A percentile compares a stretch with the other conserved stretches of the same genome.
These are phyloP conservation scores for Cryptus viduatorius DNA, from an alignment of 2,888 invertebrate genomes.

Conservation along the genomic window DNA sequence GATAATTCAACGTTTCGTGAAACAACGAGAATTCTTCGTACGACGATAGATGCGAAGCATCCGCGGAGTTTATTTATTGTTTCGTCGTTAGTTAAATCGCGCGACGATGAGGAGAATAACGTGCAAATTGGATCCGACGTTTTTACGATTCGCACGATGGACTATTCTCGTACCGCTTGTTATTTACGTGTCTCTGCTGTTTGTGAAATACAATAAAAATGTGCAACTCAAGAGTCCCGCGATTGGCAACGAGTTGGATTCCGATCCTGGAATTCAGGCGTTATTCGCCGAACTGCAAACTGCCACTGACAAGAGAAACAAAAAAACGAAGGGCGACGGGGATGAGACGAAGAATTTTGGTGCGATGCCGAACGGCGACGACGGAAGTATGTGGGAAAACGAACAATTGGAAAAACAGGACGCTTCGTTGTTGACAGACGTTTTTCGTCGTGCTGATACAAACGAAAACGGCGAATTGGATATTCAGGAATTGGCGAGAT, in stretches of 20 bases:
- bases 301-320: slow-evolving; percentile 68
- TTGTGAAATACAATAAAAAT: slow-evolving; percentile 78
- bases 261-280: slow-evolving; percentile 72
- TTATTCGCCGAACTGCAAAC: slow-evolving; percentile 78
- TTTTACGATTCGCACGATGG: slow-evolving; percentile 77
- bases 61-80: too few species aligned
- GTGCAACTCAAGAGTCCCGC: slow-evolving; percentile 77
- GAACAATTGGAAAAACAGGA: slow-evolving; percentile 70
- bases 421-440: slow-evolving; percentile 78
- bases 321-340: background rate
- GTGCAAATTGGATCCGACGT: slow-evolving; percentile 65
- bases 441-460: slow-evolving; percentile 87
- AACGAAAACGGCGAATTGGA: slow-evolving; percentile 87
- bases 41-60: background rate
- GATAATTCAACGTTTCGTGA: slow-evolving; percentile 10
- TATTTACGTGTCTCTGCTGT: slow-evolving; percentile 78
- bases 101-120: slow-evolving; percentile 60
- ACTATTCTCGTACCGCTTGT: slow-evolving; percentile 79
- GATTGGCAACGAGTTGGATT: slow-evolving; percentile 59
- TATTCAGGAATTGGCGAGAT: slow-evolving; percentile 88
- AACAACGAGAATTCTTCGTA: background rate
- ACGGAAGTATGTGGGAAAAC: slow-evolving; percentile 58
- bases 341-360: background rate
- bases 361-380: slow-evolving; percentile 58
- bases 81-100: background rate